Evolutionary conservation across 2,797 vertebrate species (phyloP), one percentile per base, ranked within the genome.

Genomic region (Heterohyrax brucei): DNA sequence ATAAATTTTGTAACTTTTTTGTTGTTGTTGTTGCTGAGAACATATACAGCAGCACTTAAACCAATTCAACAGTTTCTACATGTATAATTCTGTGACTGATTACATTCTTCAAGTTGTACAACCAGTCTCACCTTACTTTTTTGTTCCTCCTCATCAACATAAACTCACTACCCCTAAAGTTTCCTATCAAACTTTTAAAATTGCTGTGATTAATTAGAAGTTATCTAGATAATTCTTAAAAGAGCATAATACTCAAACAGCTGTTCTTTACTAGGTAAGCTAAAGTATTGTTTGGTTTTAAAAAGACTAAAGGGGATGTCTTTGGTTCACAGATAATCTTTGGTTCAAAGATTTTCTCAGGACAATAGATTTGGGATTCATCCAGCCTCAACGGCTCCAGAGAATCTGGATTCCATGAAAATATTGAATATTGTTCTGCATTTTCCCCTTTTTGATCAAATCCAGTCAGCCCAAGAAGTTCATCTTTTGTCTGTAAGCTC

Each of bases 401-500:
- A 72, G 39, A 39, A 18, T 66, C 18, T 30, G 26, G 10, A 66
- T 66, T 72, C 68, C 18, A 72, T 33, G 7, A 19, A 33, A 72
- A 33, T 72, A 33, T 72, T 3, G 39, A 39, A 33, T 39, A 72
- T 39, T 72, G 10, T 66, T 66, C 28, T 66, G 3, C 68, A 19
- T 39, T 72, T 72, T 33, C 16, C 33, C n/a, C 16, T 33, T 72
- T 72, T 72, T 72, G 68, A 72, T 39, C 68, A 72, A 33, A 21
- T 72, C 18, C 19, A 16, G 14, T 93, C 21, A 26, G 53, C 26
- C 48, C 56, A 82, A 89, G 7, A 89, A 64, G 24, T 86, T 61
- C 48, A 39, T 75, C 59, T 82, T 77, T 81, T 77, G 24, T 75
- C 33, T 91, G 30, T 85, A 78, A 78, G 70, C 64, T 89, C 56